phyloP scores from a whole-genome alignment of 2,888 invertebrate genomes.

The Drosophila vallismaia region DNA sequence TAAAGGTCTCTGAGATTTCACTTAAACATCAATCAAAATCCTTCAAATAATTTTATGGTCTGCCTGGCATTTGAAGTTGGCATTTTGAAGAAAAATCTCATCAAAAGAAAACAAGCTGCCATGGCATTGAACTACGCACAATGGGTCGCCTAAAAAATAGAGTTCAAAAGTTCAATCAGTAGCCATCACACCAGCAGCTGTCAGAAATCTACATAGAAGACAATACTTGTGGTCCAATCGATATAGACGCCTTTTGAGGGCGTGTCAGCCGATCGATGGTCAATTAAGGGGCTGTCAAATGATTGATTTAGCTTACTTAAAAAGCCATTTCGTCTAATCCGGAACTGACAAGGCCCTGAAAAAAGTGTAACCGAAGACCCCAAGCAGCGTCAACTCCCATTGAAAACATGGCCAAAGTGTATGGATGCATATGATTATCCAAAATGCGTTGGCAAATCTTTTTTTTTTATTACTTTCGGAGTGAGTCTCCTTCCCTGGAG shows the following conservation, averaged over 20 bases:
- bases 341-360: conserved; percentile 51
- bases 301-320: conserved; percentile 76
- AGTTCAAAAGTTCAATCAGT: conserved; percentile 62
- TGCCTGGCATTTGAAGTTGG: not conserved
- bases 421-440: conserved; percentile 62
- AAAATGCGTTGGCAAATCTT: conserved; percentile 71
- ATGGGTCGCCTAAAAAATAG: conserved; percentile 30
- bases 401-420: conserved; percentile 8
- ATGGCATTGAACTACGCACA: conserved; percentile 62
- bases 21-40: conserved; percentile 40
- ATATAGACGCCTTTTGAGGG: conserved; percentile 48
- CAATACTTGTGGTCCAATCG: conserved; percentile 41
- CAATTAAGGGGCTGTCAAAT: conserved; percentile 69
- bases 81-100: conserved; percentile 18
- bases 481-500: conserved; percentile 7
- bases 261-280: conserved; percentile 47
- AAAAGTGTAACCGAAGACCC: conserved; percentile 41
- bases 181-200: conserved; percentile 44
- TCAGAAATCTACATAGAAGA: conserved; percentile 33
- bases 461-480: conserved; percentile 30
- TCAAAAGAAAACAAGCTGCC: conserved; percentile 43
- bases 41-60: conserved; percentile 43
- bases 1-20: conserved; percentile 15
- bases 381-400: conserved; percentile 34
- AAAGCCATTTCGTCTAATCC: conserved; percentile 69